Conservation (phyloP, 2,797 vertebrate genomes). For the Lithobates pipiens region DNA sequence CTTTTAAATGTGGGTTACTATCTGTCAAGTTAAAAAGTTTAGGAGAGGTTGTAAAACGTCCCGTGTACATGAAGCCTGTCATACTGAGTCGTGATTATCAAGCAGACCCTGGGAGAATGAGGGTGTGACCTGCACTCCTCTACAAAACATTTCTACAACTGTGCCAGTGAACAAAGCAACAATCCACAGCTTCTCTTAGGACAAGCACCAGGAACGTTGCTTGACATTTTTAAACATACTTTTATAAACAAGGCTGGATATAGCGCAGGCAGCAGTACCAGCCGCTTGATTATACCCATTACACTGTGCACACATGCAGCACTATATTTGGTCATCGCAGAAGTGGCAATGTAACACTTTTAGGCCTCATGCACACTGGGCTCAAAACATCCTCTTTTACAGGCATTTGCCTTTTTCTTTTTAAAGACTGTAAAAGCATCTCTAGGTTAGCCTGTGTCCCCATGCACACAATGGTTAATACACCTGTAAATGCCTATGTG, state of each 20-base stretch:
- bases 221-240: slow-evolving; percentile 41
- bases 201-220: not conserved
- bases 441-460: too few species aligned
- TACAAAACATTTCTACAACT: slow-evolving; percentile 14
- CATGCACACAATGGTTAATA: too few species aligned
- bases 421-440: too few species aligned
- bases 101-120: not conserved
- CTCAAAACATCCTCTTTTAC: too few species aligned
- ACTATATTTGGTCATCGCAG: slow-evolving; percentile 51
- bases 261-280: slow-evolving; percentile 34
- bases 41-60: too few species aligned
- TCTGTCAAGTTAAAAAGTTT: too few species aligned
- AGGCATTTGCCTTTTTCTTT: too few species aligned
- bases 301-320: not conserved
- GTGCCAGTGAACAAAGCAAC: slow-evolving; percentile 23
- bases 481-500: too few species aligned
- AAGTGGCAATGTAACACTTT: slow-evolving; percentile 6
- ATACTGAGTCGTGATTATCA: not conserved
- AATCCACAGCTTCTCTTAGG: slow-evolving; percentile 13
- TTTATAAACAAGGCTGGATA: slow-evolving; percentile 48
- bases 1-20: too few species aligned
- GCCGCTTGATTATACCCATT: not conserved
- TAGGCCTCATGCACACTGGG: too few species aligned
- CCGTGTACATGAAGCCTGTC: too few species aligned
- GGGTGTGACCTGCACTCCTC: slow-evolving; percentile 2